phyloP scores from a whole-genome alignment of 2,888 invertebrate species.

The Ashinkailepas kermadecensis region DNA sequence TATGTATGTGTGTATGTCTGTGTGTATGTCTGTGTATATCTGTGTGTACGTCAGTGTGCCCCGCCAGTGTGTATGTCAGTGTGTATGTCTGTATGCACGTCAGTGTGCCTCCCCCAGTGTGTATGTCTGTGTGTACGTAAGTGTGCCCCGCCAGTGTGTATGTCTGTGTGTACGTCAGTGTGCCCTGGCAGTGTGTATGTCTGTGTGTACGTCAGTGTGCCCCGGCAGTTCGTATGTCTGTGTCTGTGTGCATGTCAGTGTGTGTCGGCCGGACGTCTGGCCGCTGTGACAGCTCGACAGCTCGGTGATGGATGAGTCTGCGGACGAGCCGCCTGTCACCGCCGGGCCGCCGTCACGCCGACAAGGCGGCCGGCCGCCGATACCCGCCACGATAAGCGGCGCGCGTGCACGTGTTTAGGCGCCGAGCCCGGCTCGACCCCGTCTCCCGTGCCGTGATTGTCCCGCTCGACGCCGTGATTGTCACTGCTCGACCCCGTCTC shows the following conservation, averaged over 20 bases:
- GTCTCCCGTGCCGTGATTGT: background rate
- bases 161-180: background rate
- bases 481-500: background rate
- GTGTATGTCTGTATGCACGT: too few relatives aligned
- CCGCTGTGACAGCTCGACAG: background rate
- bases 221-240: too few relatives aligned
- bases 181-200: background rate
- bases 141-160: background rate
- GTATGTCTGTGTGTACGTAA: background rate
- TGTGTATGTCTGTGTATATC: too few relatives aligned
- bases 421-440: background rate
- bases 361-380: background rate
- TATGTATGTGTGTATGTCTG: too few relatives aligned
- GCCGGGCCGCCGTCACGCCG: too few relatives aligned
- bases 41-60: too few relatives aligned
- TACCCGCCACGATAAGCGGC: background rate
- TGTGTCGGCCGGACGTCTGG: background rate
- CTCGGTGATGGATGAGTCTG: background rate
- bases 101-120: background rate
- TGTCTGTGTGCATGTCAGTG: background rate
- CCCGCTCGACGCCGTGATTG: background rate
- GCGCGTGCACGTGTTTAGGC: background rate
- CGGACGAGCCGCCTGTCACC: background rate
- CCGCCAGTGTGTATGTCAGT: too few relatives aligned
- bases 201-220: background rate